Evolutionary conservation across 2,888 invertebrate genomes (phyloP).

Genomic region (Mesorhabditis spiculigera): DNA sequence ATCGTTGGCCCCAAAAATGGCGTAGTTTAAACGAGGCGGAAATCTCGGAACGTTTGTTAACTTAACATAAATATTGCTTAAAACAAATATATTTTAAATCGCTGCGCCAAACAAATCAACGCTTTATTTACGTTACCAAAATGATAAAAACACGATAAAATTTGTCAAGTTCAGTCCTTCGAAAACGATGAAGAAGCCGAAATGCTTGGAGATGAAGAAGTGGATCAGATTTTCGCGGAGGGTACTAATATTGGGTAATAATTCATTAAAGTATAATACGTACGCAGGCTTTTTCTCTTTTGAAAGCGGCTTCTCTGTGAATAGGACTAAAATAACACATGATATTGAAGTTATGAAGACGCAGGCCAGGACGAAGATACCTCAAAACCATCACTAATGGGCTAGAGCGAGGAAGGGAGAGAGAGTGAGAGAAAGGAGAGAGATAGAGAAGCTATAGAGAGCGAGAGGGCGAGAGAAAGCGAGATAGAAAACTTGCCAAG

Average conservation of each 20-base stretch:
- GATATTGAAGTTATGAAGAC: neutral
- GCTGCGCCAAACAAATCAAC: too few relatives aligned
- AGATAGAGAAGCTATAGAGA: neutral
- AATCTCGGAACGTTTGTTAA: too few relatives aligned
- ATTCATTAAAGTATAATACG: neutral
- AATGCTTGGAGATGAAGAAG: neutral
- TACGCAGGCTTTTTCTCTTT: neutral
- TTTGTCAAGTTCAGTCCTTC: neutral
- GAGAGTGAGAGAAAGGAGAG: neutral
- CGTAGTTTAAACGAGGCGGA: too few relatives aligned
- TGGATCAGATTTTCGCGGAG: neutral
- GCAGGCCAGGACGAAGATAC: constrained; percentile 4
- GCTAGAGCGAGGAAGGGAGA: neutral
- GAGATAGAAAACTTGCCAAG: neutral
- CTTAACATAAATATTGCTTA: too few relatives aligned
- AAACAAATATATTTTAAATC: too few relatives aligned
- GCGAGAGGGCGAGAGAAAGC: neutral
- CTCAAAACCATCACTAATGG: neutral
- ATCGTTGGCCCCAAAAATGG: too few relatives aligned
- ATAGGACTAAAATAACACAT: neutral
- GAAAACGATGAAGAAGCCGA: constrained; percentile 3
- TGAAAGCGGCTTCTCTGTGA: neutral
- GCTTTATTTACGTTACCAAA: neutral
- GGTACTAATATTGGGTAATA: neutral
- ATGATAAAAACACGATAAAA: constrained; percentile 1